Evolutionary conservation across 1,140 invertebrate species (phyloP).

Genomic region (Ceratoteleas bidentatus): DNA sequence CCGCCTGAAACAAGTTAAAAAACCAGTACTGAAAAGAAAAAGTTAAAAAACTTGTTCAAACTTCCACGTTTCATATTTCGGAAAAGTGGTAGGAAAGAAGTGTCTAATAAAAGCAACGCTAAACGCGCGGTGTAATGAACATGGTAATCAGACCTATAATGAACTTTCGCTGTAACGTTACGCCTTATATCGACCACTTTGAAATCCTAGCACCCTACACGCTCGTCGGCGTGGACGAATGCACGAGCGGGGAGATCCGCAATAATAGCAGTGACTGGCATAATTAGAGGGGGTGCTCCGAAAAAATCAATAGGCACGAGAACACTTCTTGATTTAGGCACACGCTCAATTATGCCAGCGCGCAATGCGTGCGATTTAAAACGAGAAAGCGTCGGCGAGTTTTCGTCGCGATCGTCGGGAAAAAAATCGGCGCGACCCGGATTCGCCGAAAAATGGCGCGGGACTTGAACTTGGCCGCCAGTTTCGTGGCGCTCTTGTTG

Average conservation of each 20-base stretch:
- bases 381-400: slow-evolving; percentile 39
- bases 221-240: slow-evolving; percentile 66
- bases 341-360: slow-evolving; percentile 59
- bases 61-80: not conserved
- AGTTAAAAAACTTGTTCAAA: no score
- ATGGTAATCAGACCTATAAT: slow-evolving; percentile 72
- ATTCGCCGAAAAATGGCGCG: slow-evolving; percentile 32
- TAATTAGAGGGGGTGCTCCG: slow-evolving; percentile 70
- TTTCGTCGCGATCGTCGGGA: slow-evolving; percentile 20
- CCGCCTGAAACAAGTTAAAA: no score
- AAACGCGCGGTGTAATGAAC: slow-evolving; percentile 47
- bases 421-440: no score
- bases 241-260: slow-evolving; percentile 67
- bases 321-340: slow-evolving; percentile 65
- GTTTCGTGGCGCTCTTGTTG: slow-evolving; percentile 77
- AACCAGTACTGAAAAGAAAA: no score
- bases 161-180: slow-evolving; percentile 73
- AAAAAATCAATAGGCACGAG: slow-evolving; percentile 73
- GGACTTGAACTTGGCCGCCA: slow-evolving; percentile 79
- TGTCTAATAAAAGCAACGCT: slow-evolving; percentile 29
- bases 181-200: slow-evolving; percentile 71
- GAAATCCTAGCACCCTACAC: slow-evolving; percentile 67
- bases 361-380: slow-evolving; percentile 46
- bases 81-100: slow-evolving; percentile 28
- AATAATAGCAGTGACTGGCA: slow-evolving; percentile 69